phyloP scores from a whole-genome alignment of 2,113 vertebrate species.

The Clinocottus analis region DNA sequence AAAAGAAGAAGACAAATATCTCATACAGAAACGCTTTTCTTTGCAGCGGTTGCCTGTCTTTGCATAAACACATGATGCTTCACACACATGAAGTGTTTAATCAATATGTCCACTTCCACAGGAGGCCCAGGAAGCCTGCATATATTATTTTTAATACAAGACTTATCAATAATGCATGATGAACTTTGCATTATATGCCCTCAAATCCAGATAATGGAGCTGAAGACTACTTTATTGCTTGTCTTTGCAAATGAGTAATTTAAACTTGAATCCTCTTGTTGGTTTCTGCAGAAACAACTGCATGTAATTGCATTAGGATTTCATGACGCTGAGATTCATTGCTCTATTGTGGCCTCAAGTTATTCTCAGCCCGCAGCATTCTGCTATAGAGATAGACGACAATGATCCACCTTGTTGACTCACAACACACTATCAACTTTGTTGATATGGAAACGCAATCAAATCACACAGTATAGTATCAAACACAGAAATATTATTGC shows the following conservation, averaged over 20 bases:
- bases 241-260: slow-evolving; percentile 75
- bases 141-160: slow-evolving; percentile 73
- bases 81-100: slow-evolving; percentile 49
- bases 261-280: slow-evolving; percentile 72
- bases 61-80: slow-evolving; percentile 21
- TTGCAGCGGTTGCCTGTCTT: slow-evolving; percentile 2
- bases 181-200: slow-evolving; percentile 57
- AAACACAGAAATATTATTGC: not conserved
- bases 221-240: slow-evolving; percentile 68
- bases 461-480: not conserved
- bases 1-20: not conserved
- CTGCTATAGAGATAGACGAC: not conserved
- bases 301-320: slow-evolving; percentile 64
- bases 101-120: slow-evolving; percentile 39
- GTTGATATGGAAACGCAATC: not conserved
- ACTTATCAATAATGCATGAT: slow-evolving; percentile 73
- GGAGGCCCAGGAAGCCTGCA: slow-evolving; percentile 44
- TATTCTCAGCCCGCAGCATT: slow-evolving; percentile 28
- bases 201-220: slow-evolving; percentile 45
- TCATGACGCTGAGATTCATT: slow-evolving; percentile 43
- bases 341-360: slow-evolving; percentile 15
- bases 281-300: slow-evolving; percentile 49
- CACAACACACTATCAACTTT: not conserved
- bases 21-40: not conserved
- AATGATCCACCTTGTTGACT: slow-evolving; percentile 19